These are phyloP conservation scores for Uria lomvia DNA, from an alignment of 2,113 vertebrate genomes.

Conservation along the genomic window DNA sequence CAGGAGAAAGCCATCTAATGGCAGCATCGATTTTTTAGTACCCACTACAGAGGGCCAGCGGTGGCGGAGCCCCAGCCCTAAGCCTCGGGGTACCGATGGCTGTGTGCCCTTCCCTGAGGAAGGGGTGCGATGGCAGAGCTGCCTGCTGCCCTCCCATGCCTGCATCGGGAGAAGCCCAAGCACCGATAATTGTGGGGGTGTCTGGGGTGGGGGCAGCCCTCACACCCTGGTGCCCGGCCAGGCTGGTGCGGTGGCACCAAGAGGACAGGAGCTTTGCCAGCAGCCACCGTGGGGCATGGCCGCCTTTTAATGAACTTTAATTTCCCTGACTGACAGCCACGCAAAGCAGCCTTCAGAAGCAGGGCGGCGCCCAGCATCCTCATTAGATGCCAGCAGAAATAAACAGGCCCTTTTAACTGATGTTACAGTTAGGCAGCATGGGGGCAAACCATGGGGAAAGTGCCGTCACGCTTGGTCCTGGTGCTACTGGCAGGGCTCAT, in stretches of 20 bases:
- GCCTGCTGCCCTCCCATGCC: background rate
- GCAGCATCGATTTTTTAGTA: background rate
- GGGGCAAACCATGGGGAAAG: background rate
- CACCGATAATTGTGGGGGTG: background rate
- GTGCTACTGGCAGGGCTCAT: background rate
- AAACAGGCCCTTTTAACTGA: background rate
- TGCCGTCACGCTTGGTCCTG: rapidly evolving
- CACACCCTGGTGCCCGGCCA: background rate
- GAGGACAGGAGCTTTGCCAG: background rate
- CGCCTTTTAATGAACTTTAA: background rate
- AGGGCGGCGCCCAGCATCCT: background rate
- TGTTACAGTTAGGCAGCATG: background rate
- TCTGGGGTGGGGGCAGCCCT: too few species aligned
- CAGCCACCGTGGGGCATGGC: background rate
- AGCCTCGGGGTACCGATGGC: background rate
- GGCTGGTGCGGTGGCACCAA: background rate
- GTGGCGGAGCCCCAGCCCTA: background rate
- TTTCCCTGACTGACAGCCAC: background rate
- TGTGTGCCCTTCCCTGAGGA: background rate
- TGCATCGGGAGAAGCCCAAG: background rate
- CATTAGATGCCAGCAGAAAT: background rate
- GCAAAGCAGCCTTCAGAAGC: background rate
- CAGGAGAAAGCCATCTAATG: background rate
- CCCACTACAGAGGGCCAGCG: background rate
- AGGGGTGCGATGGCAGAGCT: background rate